Percentiles rank a stretch among this genome's conserved stretches.
phyloP scores from a whole-genome alignment of 2,797 vertebrate genomes.

The Leontopithecus rosalia region DNA sequence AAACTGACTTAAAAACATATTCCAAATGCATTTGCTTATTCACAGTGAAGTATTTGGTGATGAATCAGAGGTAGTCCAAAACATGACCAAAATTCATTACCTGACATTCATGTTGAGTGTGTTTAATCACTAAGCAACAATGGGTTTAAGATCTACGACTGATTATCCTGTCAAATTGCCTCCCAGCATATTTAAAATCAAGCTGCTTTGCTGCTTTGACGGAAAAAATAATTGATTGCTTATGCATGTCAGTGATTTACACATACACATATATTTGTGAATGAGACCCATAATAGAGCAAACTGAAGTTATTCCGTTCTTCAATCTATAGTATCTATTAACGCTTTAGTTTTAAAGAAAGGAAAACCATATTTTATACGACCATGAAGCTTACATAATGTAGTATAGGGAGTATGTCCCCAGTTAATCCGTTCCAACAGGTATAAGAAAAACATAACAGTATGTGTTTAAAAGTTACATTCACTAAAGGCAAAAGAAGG shows the following conservation, averaged over 20 bases:
- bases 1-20: neutral
- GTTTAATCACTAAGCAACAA: neutral
- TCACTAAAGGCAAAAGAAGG: neutral
- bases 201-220: neutral
- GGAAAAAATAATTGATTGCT: neutral
- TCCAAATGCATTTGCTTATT: neutral
- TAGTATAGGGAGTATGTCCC: neutral
- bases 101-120: neutral
- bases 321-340: neutral
- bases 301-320: neutral
- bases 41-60: neutral
- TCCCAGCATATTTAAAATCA: constrained; percentile 15
- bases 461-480: neutral
- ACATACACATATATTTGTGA: neutral
- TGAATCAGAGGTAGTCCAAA: neutral
- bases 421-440: neutral
- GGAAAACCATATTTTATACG: neutral
- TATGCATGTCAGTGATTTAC: neutral
- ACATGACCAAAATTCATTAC: neutral
- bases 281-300: neutral
- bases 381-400: neutral
- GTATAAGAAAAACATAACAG: neutral
- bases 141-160: neutral
- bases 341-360: constrained; percentile 21
- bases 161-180: neutral